phyloP scores from a whole-genome alignment of 1,140 invertebrate species.

The Panulirus ornatus region DNA sequence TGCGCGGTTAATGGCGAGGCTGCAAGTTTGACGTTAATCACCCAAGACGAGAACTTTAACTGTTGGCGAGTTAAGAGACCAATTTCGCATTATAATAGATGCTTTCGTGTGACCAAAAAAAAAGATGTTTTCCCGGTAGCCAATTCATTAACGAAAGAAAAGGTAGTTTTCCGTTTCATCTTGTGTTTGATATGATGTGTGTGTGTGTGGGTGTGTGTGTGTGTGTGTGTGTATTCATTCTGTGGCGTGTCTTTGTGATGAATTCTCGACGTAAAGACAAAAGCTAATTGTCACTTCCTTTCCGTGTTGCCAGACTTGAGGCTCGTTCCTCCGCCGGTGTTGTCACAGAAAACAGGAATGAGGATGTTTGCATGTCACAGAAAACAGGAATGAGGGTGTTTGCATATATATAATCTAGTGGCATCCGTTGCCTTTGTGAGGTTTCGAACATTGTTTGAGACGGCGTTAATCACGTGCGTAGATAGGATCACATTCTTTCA shows the following conservation, averaged over 20 bases:
- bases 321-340: not conserved
- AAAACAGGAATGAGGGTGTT: too few species aligned
- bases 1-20: conserved; percentile 1
- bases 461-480: not conserved
- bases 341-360: too few species aligned
- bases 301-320: not conserved
- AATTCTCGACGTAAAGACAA: not conserved
- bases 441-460: not conserved
- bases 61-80: too few species aligned
- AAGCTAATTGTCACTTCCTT: conserved; percentile 10
- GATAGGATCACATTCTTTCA: too few species aligned
- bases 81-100: too few species aligned
- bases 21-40: conserved; percentile 8
- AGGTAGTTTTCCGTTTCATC: too few species aligned
- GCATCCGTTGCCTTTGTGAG: not conserved
- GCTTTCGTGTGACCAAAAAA: too few species aligned
- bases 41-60: too few species aligned
- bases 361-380: too few species aligned
- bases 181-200: not conserved
- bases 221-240: not conserved
- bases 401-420: too few species aligned
- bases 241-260: not conserved
- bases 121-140: too few species aligned
- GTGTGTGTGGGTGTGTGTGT: conserved; percentile 13
- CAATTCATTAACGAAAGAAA: too few species aligned